A percentile compares a stretch with the other conserved stretches of the same genome.
Evolutionary conservation across 2,113 vertebrate genomes (phyloP).

Genomic region (Semicossyphus pulcher): DNA sequence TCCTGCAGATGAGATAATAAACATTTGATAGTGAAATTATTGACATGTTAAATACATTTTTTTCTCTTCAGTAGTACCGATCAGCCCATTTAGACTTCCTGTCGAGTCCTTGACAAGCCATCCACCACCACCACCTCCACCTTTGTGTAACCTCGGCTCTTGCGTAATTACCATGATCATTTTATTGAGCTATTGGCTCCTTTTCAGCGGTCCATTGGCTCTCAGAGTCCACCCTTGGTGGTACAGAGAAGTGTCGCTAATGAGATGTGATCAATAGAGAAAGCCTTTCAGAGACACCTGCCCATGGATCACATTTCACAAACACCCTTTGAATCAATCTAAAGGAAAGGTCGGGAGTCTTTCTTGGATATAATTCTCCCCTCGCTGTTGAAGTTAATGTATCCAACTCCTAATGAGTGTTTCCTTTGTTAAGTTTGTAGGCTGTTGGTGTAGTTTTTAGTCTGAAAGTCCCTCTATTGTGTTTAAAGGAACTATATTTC

Average conservation of each 20-base stretch:
- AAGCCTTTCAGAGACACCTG: conserved; percentile 54
- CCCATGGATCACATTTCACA: conserved; percentile 53
- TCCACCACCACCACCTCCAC: background rate
- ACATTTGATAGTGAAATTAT: background rate
- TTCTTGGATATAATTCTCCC: background rate
- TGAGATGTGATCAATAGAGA: conserved; percentile 72
- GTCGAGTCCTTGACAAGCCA: background rate
- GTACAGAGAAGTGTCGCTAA: conserved; percentile 61
- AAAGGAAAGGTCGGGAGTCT: background rate
- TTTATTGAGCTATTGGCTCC: conserved; percentile 69
- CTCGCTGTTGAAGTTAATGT: too few relatives aligned
- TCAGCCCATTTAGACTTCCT: conserved; percentile 2
- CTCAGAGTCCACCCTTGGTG: conserved; percentile 39
- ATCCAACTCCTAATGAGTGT: too few relatives aligned
- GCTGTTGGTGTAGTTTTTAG: too few relatives aligned
- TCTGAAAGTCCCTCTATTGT: background rate
- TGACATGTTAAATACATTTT: background rate
- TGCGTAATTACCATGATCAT: conserved; percentile 60
- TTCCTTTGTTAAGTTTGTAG: too few relatives aligned
- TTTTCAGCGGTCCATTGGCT: conserved; percentile 59
- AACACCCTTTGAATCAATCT: conserved; percentile 24
- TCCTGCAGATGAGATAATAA: background rate
- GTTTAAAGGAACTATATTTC: background rate
- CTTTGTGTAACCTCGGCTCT: conserved; percentile 38
- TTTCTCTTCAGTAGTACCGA: background rate